A percentile compares a stretch with the other conserved stretches of the same genome.
These are phyloP conservation scores for Acrossocheilus wenchowensis DNA, from an alignment of 2,797 vertebrate genomes.

Conservation along the genomic window DNA sequence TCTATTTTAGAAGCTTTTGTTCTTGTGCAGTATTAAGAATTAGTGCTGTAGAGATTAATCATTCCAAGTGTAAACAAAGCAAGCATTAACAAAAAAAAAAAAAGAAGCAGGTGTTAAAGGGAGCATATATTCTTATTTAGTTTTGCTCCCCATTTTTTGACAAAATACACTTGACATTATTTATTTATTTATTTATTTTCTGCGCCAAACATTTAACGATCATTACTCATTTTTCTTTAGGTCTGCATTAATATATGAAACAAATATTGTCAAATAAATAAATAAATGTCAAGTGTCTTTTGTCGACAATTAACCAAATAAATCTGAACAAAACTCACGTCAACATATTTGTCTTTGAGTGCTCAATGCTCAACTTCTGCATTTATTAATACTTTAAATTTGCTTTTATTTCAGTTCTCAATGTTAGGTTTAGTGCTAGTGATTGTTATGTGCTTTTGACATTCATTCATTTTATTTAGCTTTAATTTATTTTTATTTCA, in stretches of 20 bases:
- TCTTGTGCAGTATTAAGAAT: neutral
- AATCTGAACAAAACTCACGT: neutral
- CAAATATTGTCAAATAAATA: neutral
- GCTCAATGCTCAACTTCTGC: no score
- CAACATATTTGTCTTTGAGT: no score
- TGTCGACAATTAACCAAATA: no score
- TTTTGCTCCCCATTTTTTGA: neutral
- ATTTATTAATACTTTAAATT: no score
- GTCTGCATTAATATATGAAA: neutral
- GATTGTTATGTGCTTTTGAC: no score
- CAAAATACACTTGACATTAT: no score
- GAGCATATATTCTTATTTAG: neutral
- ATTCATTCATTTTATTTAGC: no score
- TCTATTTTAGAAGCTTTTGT: constrained; percentile 12
- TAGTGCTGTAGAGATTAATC: constrained; percentile 9
- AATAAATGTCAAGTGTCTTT: no score
- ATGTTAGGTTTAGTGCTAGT: no score
- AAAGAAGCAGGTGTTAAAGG: neutral
- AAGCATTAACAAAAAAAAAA: neutral
- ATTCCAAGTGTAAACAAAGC: neutral
- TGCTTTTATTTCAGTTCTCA: no score
- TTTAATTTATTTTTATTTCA: no score
- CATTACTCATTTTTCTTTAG: neutral
- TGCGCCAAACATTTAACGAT: neutral
- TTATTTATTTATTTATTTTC: no score